phyloP scores from a whole-genome alignment of 2,888 invertebrate genomes.

The Ommatoiulus sabulosus region DNA sequence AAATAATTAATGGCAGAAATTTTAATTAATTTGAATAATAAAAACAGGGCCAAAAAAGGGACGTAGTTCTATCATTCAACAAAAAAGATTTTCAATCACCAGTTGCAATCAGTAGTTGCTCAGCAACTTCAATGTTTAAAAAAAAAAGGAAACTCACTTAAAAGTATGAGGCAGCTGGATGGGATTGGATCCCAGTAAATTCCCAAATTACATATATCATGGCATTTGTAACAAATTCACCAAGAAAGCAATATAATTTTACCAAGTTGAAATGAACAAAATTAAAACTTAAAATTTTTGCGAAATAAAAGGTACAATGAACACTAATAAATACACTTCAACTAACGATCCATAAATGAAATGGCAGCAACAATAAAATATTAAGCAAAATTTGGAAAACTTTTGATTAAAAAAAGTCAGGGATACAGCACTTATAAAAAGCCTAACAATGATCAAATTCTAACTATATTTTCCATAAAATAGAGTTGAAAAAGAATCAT shows the following conservation, averaged over 20 bases:
- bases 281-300: neutral
- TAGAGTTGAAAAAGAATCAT: neutral
- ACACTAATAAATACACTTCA: neutral
- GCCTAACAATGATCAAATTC: neutral
- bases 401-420: neutral
- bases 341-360: slow-evolving; percentile 1
- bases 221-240: neutral
- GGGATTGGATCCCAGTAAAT: neutral
- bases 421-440: neutral
- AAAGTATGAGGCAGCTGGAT: neutral
- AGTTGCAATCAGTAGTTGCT: neutral
- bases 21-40: too few relatives aligned
- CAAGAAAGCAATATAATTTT: too few relatives aligned
- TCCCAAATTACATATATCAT: neutral
- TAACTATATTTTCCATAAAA: neutral
- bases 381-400: neutral
- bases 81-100: too few relatives aligned
- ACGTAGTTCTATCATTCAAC: too few relatives aligned
- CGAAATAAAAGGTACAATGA: neutral
- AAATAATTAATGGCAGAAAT: too few relatives aligned
- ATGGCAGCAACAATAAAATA: neutral
- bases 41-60: too few relatives aligned
- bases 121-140: neutral
- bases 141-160: neutral
- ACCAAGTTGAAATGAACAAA: neutral